Conservation (phyloP, 2,888 invertebrate genomes). For the Cryptocephalus primarius region DNA sequence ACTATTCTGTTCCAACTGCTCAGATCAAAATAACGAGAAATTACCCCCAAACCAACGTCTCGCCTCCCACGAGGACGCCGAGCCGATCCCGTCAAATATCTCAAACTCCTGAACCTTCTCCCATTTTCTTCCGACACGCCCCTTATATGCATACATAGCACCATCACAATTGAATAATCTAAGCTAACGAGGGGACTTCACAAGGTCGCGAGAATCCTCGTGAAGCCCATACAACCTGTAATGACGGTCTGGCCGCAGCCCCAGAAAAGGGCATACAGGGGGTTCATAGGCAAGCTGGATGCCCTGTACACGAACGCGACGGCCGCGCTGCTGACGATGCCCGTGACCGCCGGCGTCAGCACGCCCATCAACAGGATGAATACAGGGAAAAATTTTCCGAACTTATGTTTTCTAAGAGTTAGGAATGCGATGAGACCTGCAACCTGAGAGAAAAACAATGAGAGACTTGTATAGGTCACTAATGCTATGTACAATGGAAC, state of each 20-base stretch:
- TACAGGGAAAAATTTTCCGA: slow-evolving; percentile 88
- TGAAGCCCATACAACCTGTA: slow-evolving; percentile 84
- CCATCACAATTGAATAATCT: slow-evolving; percentile 32
- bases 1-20: too few relatives aligned
- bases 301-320: slow-evolving; percentile 90
- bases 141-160: slow-evolving; percentile 27
- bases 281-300: slow-evolving; percentile 79
- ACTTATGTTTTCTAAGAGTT: slow-evolving; percentile 85
- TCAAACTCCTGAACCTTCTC: too few relatives aligned
- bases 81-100: too few relatives aligned
- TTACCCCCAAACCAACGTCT: too few relatives aligned
- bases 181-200: slow-evolving; percentile 11
- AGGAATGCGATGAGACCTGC: slow-evolving; percentile 86
- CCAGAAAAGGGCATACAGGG: slow-evolving; percentile 87
- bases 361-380: slow-evolving; percentile 83
- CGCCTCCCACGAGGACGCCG: too few relatives aligned
- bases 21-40: too few relatives aligned
- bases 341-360: slow-evolving; percentile 77
- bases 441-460: slow-evolving; percentile 37
- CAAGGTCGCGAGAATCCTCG: slow-evolving; percentile 77
- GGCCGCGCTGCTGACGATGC: slow-evolving; percentile 81
- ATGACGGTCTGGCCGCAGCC: slow-evolving; percentile 88
- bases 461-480: too few relatives aligned
- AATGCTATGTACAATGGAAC: background rate
- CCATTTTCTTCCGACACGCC: too few relatives aligned